Evolutionary conservation across 2,797 vertebrate genomes (phyloP), one percentile per base, ranked within the genome.

Genomic region (Hypotaenidia philippensis): DNA sequence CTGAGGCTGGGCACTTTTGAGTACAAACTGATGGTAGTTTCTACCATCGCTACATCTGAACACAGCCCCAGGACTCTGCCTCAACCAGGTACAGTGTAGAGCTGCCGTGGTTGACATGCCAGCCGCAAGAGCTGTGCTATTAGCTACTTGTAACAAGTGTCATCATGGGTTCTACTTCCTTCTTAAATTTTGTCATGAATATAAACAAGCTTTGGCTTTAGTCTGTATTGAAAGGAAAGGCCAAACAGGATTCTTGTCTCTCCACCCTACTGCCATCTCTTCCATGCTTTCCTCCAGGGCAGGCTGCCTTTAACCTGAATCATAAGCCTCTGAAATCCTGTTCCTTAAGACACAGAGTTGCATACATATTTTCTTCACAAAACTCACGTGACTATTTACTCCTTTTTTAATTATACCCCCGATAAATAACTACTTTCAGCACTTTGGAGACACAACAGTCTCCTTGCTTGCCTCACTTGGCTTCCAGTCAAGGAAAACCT

Each of bases 11-110:
- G 44, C 25, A 85, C 11, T 55, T 52, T 78, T 27, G 27, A 47
- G 8, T 52, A 70, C 0, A 0, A 63, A 70, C 27, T 59, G n/a
- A 29, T 1, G 6, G 21, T 0, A 1, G 14, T 1, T 53, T 29
- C 60, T 71, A 38, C 13, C n/a, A 77, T 20, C 38, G 56, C 18
- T 50, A 10, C 9, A 1, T 19, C 20, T 44, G 61, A 52, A 19
- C 17, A 22, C 14, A 71, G 45, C 8, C 29, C 29, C 65, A 65
- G 57, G 61, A 20, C 32, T 74, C 20, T 31, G 44, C 29, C 47
- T 44, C 45, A 85, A 34, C 11, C 53, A 83, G 40, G 52, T 20
- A 87, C n/a, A 89, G 13, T 12, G 32, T 50, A 31, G 32, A 56
- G 32, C 19, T 55, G 31, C 19, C 52, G 32, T 0, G 0, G 21